Base-by-base conservation (phyloP, 64 coral and sea anemone genomes). In the Porites lutea region DNA sequence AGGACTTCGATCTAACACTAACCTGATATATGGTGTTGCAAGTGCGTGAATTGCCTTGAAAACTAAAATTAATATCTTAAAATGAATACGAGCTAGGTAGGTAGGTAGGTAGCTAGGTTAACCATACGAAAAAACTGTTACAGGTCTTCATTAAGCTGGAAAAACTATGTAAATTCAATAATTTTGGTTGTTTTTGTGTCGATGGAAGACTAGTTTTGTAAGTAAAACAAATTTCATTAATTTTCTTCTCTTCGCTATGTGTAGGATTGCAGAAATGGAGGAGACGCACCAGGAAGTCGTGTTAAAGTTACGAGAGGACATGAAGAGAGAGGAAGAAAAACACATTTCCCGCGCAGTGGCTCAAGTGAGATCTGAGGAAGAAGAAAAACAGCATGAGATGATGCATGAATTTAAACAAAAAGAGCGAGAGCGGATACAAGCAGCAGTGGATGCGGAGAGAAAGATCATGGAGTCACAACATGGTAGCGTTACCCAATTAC, bases 181-280 rank as follows among this genome's bases (percentile, higher is more conserved):
- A 37, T 37, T 37, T 37, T 37, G 27, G 27, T 37, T 37, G 27
- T 37, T 37, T 37, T 37, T 37, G 27, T 37, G 27, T 37, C 27
- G 27, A 37, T 37, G 27, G 27, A 37, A 37, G 27, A 37, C 27
- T 37, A 37, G 27, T 37, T 37, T 37, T 37, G 27, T 37, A 37
- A 37, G 27, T 37, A 37, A 37, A 37, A 37, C 27, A 37, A 37
- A 37, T 37, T 37, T 37, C 27, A 37, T 21, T 70, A 70, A 6
- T 57, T 51, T 76, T 19, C 48, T 48, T 3, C 8, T 19, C 13
- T 44, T 51, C 15, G 6, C 18, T 89, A 2, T n/a, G 27, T 77
- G n/a, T 67, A 97, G 95, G 60, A 91, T 94, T 69, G 47, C 88
- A 48, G 92, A 97, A 88, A 97, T 97, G 95, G 95, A 97, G 59